Percentiles rank a stretch among this genome's conserved stretches.
These are phyloP conservation scores for Ictidomys tridecemlineatus DNA, from an alignment of 2,113 vertebrate genomes.

Conservation along the genomic window DNA sequence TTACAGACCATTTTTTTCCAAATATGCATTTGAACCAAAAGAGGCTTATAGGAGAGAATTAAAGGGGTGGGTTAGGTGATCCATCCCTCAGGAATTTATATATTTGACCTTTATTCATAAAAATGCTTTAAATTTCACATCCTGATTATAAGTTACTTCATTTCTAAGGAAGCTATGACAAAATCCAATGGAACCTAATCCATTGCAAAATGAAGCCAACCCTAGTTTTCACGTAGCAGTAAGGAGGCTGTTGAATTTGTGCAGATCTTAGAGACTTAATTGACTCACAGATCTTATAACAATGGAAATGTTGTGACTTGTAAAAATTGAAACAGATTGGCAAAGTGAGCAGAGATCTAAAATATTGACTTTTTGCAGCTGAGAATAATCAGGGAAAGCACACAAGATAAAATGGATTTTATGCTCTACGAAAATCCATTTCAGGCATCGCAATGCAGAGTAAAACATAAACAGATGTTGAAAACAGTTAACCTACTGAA, in stretches of 20 bases:
- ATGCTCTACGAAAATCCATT: constrained; percentile 57
- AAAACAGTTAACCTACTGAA: constrained; percentile 74
- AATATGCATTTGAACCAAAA: background rate
- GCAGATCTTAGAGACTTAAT: constrained; percentile 46
- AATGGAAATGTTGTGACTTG: constrained; percentile 61
- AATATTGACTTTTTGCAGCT: constrained; percentile 67
- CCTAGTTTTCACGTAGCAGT: background rate
- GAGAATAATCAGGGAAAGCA: constrained; percentile 72
- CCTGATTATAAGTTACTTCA: background rate
- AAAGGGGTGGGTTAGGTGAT: background rate
- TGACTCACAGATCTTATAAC: constrained; percentile 18
- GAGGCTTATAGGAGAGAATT: background rate
- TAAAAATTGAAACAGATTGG: constrained; percentile 69
- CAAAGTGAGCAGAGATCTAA: constrained; percentile 39
- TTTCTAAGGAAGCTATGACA: background rate
- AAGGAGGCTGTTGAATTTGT: constrained; percentile 9
- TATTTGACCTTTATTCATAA: constrained; percentile 53
- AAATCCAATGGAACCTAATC: background rate
- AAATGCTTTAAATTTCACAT: constrained; percentile 40
- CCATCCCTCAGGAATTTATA: constrained; percentile 34
- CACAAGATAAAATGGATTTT: constrained; percentile 67
- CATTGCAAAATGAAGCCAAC: background rate
- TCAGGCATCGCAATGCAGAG: constrained; percentile 72
- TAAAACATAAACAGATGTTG: constrained; percentile 81
- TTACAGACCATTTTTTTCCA: background rate